Conservation (phyloP, 2,797 vertebrate genomes). For the Sebastes aleutianus region DNA sequence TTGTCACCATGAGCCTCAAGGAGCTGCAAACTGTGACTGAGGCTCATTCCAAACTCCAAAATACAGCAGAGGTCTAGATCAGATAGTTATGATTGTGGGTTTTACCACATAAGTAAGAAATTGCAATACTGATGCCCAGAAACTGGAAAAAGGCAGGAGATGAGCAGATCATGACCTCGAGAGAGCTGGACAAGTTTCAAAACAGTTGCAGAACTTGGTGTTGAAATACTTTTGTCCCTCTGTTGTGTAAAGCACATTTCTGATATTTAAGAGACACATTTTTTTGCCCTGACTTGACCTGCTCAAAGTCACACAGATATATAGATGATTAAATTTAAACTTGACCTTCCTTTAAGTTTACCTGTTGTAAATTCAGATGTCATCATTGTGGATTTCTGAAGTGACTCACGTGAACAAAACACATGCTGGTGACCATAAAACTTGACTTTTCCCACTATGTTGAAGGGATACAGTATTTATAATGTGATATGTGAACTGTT, state of each 20-base stretch:
- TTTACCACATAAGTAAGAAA: not conserved
- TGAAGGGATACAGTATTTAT: not conserved
- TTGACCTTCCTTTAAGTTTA: not conserved
- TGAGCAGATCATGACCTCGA: not conserved
- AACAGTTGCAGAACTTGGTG: not conserved
- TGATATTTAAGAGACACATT: not conserved
- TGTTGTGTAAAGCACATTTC: not conserved
- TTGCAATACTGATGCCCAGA: rapidly evolving
- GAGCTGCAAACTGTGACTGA: not conserved
- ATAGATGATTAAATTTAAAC: not conserved
- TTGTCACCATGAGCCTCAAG: not conserved
- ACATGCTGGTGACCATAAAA: not conserved
- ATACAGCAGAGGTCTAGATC: not conserved
- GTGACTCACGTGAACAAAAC: not conserved
- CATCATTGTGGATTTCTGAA: not conserved
- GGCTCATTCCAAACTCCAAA: not conserved
- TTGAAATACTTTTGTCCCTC: not conserved
- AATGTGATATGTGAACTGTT: not conserved
- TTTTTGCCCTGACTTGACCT: not conserved
- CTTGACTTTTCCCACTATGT: not conserved
- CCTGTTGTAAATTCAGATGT: not conserved
- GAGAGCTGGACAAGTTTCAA: not conserved
- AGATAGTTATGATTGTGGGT: not conserved
- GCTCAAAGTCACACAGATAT: not conserved
- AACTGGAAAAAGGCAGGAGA: not conserved